Conservation (phyloP, 1,140 invertebrate species). For the Drosophila funebris region DNA sequence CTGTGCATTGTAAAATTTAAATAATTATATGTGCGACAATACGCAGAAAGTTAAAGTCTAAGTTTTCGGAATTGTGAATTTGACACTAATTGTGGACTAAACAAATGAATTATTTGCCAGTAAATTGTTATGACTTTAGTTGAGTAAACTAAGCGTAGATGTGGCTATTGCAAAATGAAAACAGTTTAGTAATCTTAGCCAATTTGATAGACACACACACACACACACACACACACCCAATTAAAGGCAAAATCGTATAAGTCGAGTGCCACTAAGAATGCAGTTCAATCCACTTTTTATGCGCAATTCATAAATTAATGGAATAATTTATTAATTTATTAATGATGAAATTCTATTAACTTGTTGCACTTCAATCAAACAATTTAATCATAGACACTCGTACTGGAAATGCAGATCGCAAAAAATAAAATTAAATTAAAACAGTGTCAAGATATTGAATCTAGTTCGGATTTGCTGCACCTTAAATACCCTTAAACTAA, state of each 20-base stretch:
- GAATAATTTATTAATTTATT: conserved; percentile 37
- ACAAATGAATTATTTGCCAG: background rate
- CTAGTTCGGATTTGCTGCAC: background rate
- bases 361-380: conserved; percentile 60
- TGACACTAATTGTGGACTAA: background rate
- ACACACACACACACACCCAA: no score
- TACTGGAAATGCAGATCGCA: background rate
- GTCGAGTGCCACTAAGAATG: conserved; percentile 46
- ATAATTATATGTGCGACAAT: conserved; percentile 1
- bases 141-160: no score
- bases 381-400: conserved; percentile 2
- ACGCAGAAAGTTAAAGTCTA: background rate
- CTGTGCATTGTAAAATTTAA: background rate
- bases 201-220: background rate
- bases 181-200: background rate
- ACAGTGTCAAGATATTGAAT: background rate
- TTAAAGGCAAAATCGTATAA: conserved; percentile 4
- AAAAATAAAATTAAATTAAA: background rate
- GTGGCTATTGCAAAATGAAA: background rate
- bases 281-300: conserved; percentile 48
- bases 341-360: conserved; percentile 66
- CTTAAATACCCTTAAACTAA: conserved; percentile 2
- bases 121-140: background rate
- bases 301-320: conserved; percentile 51
- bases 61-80: background rate